Evolutionary conservation across 1,140 invertebrate genomes (phyloP).

Genomic region (Babylonia areolata): DNA sequence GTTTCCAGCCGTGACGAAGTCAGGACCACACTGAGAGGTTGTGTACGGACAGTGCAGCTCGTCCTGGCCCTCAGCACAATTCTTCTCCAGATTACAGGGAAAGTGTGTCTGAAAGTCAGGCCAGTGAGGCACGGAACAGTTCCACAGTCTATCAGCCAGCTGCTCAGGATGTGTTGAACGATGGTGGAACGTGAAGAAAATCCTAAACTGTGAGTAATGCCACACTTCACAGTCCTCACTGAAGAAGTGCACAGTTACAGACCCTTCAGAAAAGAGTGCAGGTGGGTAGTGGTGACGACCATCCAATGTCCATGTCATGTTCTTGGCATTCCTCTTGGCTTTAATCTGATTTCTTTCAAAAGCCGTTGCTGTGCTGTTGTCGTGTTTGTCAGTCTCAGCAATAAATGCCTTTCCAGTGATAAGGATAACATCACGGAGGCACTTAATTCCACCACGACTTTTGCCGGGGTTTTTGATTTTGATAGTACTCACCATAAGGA

Average conservation of each 20-base stretch:
- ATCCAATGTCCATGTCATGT: not conserved
- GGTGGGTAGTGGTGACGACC: not conserved
- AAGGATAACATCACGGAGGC: not conserved
- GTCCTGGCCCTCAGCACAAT: not conserved
- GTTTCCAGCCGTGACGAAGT: not conserved
- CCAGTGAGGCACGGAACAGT: slow-evolving; percentile 14
- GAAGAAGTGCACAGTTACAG: not conserved
- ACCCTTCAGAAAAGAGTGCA: not conserved
- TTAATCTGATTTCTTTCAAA: not conserved
- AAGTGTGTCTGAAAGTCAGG: not conserved
- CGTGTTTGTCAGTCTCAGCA: not conserved
- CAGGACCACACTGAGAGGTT: not conserved
- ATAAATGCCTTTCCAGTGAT: not conserved
- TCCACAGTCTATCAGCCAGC: not conserved
- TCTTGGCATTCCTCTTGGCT: not conserved
- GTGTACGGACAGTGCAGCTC: not conserved
- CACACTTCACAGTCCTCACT: not conserved
- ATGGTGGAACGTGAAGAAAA: not conserved
- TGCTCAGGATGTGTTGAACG: not conserved
- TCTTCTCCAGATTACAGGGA: not conserved
- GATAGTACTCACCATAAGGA: not conserved
- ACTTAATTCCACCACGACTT: too few species aligned
- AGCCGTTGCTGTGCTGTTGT: not conserved
- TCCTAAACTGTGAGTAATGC: not conserved
- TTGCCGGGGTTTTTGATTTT: not conserved